Evolutionary conservation across 1,140 invertebrate species (phyloP), one percentile per base, ranked within the genome.

Genomic region (Coenobita brevimanus): DNA sequence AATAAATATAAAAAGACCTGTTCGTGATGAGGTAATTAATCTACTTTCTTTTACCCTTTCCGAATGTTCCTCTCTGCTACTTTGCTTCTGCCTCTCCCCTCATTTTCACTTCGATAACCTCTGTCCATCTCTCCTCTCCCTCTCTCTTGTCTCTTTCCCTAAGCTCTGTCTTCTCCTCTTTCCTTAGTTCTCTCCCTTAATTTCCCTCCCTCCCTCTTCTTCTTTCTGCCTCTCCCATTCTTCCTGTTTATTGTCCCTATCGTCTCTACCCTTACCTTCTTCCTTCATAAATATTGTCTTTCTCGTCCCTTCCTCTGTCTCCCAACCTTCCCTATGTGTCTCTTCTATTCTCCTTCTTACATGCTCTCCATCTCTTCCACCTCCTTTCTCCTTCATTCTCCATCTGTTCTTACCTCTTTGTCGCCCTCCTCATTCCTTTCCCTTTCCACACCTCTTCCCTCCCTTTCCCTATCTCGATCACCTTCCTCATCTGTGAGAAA

Each of bases 201-300:
- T 73, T 41, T 73, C 69, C 38, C 27, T 73, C 36, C n/a, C 69
- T 73, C 24, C 38, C 69, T 73, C 36, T 71, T 17, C 38, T 38
- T 71, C 69, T 71, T 38, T 36, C 33, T 36, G 17, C 38, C 27
- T 30, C 33, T 38, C 10, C 33, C 69, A 30, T 30, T 30, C 30
- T 10, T 73, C 69, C 69, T 73, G 2, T 13, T 13, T 3, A 17
- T 36, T 73, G 17, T 2, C 17, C 17, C 36, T 17, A 36, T 36
- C 36, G 2, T 17, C 30, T 73, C 69, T 38, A 33, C 38, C 36
- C 38, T 41, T 33, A 24, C 41, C 24, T 73, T 41, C 41, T 30
- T 21, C 8, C 30, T 30, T 73, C 69, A n/a, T 41, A 30, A 24
- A 30, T 33, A 30, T 33, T 67, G 24, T 67, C 62, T 67, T 33